These are phyloP conservation scores for Perognathus longimembris DNA, from an alignment of 2,113 vertebrate species.

Conservation along the genomic window DNA sequence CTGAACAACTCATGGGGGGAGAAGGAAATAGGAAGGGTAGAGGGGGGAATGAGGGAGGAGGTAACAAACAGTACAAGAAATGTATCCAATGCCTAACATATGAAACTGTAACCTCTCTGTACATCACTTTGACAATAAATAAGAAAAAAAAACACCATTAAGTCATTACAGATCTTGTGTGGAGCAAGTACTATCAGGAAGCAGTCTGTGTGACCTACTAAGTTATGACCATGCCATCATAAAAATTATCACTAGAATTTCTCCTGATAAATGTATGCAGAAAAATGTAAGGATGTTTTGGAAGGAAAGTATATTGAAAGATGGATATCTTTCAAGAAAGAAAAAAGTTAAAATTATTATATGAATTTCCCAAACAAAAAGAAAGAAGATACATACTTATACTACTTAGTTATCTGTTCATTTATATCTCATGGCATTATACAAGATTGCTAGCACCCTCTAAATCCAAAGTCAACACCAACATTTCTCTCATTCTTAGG, in stretches of 20 bases:
- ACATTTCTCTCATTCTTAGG: not conserved
- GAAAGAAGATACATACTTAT: not conserved
- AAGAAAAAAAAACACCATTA: too few species aligned
- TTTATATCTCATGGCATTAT: not conserved
- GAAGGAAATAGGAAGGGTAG: too few species aligned
- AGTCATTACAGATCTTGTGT: too few species aligned
- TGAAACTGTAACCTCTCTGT: too few species aligned
- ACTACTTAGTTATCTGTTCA: not conserved
- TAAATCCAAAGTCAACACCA: not conserved
- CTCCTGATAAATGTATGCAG: not conserved
- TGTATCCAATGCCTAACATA: too few species aligned
- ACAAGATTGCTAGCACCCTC: not conserved
- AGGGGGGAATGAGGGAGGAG: too few species aligned
- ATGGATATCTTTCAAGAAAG: not conserved
- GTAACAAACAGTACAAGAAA: too few species aligned
- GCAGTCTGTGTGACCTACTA: not conserved
- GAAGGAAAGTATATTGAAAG: not conserved
- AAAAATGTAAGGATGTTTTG: not conserved
- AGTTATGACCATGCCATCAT: not conserved
- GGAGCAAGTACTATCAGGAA: too few species aligned
- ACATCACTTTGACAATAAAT: too few species aligned
- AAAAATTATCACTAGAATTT: conserved; percentile 1
- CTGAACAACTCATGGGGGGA: too few species aligned
- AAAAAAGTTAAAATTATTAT: not conserved
- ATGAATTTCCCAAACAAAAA: conserved; percentile 34